Evolutionary conservation across 1,140 invertebrate species (phyloP), one percentile per base, ranked within the genome.

Genomic region (Euura lappo): DNA sequence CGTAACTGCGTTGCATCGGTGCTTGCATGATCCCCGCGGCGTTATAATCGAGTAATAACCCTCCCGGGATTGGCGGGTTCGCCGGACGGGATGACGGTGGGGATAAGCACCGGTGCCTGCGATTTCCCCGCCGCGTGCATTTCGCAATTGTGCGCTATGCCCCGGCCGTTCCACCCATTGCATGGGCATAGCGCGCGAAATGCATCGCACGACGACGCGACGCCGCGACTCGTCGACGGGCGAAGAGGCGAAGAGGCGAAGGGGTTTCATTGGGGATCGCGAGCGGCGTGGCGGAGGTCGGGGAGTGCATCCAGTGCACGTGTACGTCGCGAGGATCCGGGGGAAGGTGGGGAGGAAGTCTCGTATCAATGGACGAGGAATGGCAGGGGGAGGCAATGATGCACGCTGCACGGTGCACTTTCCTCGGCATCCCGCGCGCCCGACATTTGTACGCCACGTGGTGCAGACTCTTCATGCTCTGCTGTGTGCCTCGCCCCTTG

Each of bases 371-470:
- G 51, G 51, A 60, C 51, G 6, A 5, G 3, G 51, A 60, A 60
- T 6, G 51, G 74, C 73, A 72, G 75, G 71, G 69, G 70, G 28
- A 10, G 67, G 28, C 11, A 44, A 5, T 10, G 67, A 8, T 42
- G 67, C 67, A 44, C 67, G 44, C 67, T 68, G 28, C 28, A 68
- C 67, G 28, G 7, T 74, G 74, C 70, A 69, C 45, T 4, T 45
- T 64, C 72, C 13, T 71, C 68, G 2, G 73, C 71, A 68, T 70
- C 44, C 47, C 60, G 28, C 80, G 81, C 80, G 81, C 80, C 80
- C 78, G 84, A 86, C 83, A 86, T 85, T 86, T 78, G 70, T 85
- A 82, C 83, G 85, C 79, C 72, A 71, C 72, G 74, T 76, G 72
- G 45, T 43, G 70, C 69, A 45, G 65, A 45, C 71, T 45, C 65